Base-by-base conservation (phyloP, 2,113 vertebrate species). In the Triplophysa siluroides region DNA sequence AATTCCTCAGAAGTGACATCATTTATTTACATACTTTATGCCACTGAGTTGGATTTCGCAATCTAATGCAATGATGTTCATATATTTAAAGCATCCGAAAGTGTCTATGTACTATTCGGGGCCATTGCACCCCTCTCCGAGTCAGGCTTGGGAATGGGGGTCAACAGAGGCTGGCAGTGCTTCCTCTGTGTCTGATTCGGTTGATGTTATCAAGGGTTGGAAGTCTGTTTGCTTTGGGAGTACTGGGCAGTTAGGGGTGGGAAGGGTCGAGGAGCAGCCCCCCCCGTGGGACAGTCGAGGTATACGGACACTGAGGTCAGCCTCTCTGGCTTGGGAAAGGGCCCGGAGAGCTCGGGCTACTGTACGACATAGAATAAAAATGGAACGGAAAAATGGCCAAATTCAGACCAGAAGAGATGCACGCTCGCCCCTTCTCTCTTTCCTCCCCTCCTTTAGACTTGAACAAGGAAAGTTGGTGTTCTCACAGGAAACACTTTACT, bases 351-450 rank as follows among this genome's bases (percentile, higher is more conserved):
- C 81, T 87, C 68, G 47, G 61, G 69, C 68, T 70, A 61, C 45
- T 65, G 76, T 85, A 73, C 67, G 71, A 83, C 70, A 38, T 63
- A 18, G 80, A 86, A 90, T 91, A 92, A 90, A 93, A 92, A 88
- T 89, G 88, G 89, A 90, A 89, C 91, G 92, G 93, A 92, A 93
- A 93, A 89, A 90, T 75, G 78, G 67, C 79, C 21, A 75, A 75
- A 60, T 68, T 70, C 82, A 87, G 83, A 86, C 88, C 79, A 74
- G 76, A 84, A 89, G 84, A 89, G 84, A 87, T 56, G 61, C 71
- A 76, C 29, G n/a, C 78, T 5, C 83, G 13, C 68, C 84, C 88
- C 86, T 76, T 85, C 52, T 58, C 82, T 78, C 83, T 56, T 24
- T 26, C 63, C 50, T 63, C 63, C 67, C 61, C 77, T 86, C 54